A percentile compares a stretch with the other conserved stretches of the same genome.
Conservation (phyloP, 2,113 vertebrate genomes). For the Pelecanus crispus region DNA sequence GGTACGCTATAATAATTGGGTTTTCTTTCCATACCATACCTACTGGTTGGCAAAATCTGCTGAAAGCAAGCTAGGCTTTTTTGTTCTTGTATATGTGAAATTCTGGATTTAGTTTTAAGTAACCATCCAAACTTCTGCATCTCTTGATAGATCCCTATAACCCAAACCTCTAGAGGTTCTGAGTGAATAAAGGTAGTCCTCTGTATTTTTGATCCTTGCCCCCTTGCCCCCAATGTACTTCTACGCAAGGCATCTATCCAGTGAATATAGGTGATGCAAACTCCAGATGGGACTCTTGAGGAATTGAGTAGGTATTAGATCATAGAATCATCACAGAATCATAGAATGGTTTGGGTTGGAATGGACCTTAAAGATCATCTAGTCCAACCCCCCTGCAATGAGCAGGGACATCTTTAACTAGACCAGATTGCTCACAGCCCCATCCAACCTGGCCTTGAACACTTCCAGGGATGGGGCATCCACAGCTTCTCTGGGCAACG, state of each 20-base stretch:
- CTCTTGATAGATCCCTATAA: neutral
- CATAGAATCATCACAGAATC: neutral
- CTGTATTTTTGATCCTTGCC: neutral
- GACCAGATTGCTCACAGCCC: too few species aligned
- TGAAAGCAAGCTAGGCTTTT: neutral
- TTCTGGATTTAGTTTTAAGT: neutral
- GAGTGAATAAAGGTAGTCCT: neutral
- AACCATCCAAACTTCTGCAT: neutral
- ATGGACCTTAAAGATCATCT: too few species aligned
- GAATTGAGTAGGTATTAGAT: neutral
- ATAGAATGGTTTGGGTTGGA: too few species aligned
- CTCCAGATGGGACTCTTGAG: neutral
- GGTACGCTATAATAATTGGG: neutral
- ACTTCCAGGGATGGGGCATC: too few species aligned
- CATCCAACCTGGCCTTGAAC: too few species aligned
- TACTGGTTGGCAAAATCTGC: neutral
- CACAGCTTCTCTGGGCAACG: too few species aligned
- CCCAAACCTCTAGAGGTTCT: neutral
- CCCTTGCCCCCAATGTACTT: fast-evolving
- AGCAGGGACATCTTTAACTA: too few species aligned
- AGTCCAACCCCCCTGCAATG: too few species aligned
- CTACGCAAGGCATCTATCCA: neutral
- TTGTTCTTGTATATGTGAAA: neutral
- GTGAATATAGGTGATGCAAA: neutral
- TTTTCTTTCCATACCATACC: neutral